phyloP scores from a whole-genome alignment of 1,140 invertebrate species.

The Coenobita brevimanus region DNA sequence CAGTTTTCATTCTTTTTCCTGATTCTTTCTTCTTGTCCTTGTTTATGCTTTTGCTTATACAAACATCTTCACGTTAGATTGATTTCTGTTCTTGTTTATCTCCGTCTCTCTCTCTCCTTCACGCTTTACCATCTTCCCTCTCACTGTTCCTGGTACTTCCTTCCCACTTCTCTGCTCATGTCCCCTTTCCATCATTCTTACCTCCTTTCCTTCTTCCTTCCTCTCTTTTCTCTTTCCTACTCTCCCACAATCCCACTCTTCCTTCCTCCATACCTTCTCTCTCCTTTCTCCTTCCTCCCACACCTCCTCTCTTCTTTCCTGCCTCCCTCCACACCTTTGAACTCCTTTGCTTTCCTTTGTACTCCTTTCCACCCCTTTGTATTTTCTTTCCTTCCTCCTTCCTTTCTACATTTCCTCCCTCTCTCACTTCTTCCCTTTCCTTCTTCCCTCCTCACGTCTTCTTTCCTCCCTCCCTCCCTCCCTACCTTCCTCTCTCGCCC shows the following conservation, averaged over 20 bases:
- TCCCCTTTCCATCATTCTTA: too few relatives aligned
- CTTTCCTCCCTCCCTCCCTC: constrained; percentile 21
- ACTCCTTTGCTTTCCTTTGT: neutral
- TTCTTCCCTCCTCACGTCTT: neutral
- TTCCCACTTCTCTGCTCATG: neutral
- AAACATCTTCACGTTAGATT: too few relatives aligned
- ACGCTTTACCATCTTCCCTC: too few relatives aligned
- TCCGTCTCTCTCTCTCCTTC: too few relatives aligned
- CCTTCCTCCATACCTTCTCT: neutral
- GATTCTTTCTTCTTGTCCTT: too few relatives aligned
- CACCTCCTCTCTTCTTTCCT: neutral
- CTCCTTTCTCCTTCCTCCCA: neutral
- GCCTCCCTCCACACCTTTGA: neutral
- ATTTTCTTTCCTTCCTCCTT: neutral
- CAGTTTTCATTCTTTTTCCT: too few relatives aligned
- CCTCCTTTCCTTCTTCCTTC: too few relatives aligned
- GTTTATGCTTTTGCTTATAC: too few relatives aligned
- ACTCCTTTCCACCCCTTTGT: neutral
- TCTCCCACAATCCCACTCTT: neutral
- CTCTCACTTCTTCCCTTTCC: neutral
- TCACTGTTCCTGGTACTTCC: too few relatives aligned
- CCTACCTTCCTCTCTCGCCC: constrained; percentile 1
- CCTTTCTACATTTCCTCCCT: neutral
- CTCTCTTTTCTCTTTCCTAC: too few relatives aligned
- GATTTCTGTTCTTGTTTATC: neutral